These are phyloP conservation scores for Drusus annulatus DNA, from an alignment of 1,140 invertebrate species.

Conservation along the genomic window DNA sequence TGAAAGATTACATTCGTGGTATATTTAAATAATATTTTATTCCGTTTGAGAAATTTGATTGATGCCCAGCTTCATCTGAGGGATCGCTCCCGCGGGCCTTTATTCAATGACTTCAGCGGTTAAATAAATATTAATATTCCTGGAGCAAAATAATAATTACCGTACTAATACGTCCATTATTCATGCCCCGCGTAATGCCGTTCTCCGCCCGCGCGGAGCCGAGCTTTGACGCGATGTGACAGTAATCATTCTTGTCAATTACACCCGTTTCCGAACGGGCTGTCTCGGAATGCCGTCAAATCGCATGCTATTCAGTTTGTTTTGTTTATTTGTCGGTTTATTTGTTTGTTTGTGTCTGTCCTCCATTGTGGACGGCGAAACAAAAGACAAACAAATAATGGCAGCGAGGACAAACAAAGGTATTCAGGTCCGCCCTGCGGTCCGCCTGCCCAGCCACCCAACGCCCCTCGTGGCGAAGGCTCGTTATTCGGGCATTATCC, in stretches of 20 bases:
- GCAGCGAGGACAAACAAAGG: slow-evolving; percentile 15
- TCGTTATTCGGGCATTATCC: slow-evolving; percentile 24
- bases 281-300: slow-evolving; percentile 20
- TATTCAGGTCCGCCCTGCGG: slow-evolving; percentile 8
- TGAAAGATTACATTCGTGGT: too few relatives aligned
- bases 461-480: background rate
- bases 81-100: too few relatives aligned
- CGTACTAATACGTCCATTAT: too few relatives aligned
- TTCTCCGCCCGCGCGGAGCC: background rate
- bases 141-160: too few relatives aligned
- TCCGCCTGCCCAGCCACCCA: background rate
- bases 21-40: too few relatives aligned
- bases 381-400: slow-evolving; percentile 29
- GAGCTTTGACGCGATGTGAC: slow-evolving; percentile 14
- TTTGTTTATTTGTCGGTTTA: slow-evolving; percentile 25
- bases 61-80: too few relatives aligned
- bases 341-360: slow-evolving; percentile 23
- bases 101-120: too few relatives aligned
- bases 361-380: slow-evolving; percentile 29
- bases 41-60: too few relatives aligned
- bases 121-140: too few relatives aligned
- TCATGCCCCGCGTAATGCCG: background rate
- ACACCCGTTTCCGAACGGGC: slow-evolving; percentile 14
- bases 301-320: slow-evolving; percentile 26
- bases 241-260: slow-evolving; percentile 33